Percentiles rank a stretch among this genome's conserved stretches.
Evolutionary conservation across 2,888 invertebrate species (phyloP).

Genomic region (Machimus atricapillus): DNA sequence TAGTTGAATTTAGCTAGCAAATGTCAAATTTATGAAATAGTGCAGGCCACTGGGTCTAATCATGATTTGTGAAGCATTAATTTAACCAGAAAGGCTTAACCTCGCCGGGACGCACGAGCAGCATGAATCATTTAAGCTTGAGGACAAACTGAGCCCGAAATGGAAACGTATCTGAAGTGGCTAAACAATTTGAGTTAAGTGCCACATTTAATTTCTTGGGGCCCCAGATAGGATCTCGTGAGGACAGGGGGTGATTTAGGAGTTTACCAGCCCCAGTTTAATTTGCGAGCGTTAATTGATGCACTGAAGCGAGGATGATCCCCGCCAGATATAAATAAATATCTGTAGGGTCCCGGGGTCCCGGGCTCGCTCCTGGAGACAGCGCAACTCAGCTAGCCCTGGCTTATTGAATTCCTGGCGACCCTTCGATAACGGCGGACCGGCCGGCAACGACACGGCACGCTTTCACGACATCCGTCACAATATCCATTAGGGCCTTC

Average conservation of each 20-base stretch:
- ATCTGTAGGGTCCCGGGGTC: not conserved
- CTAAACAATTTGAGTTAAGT: not conserved
- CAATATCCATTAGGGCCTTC: not conserved
- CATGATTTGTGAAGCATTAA: slow-evolving; percentile 14
- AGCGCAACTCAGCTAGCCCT: not conserved
- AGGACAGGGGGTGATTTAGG: not conserved
- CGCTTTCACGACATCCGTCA: not conserved
- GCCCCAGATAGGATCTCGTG: not conserved
- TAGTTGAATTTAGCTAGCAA: not conserved
- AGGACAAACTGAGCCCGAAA: not conserved
- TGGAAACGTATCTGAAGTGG: not conserved
- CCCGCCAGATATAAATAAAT: not conserved
- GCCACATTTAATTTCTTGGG: not conserved
- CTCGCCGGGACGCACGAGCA: not conserved
- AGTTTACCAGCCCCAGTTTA: not conserved
- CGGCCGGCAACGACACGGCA: not conserved
- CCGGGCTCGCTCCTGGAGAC: not conserved
- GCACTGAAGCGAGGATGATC: not conserved
- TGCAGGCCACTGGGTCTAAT: not conserved
- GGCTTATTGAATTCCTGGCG: not conserved
- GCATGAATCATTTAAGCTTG: not conserved
- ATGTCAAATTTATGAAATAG: slow-evolving; percentile 14
- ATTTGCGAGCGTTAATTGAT: not conserved
- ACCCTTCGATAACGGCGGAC: not conserved
- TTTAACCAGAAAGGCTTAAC: not conserved